Evolutionary conservation across 2,113 vertebrate genomes (phyloP).

Genomic region (Cnemophilus loriae): DNA sequence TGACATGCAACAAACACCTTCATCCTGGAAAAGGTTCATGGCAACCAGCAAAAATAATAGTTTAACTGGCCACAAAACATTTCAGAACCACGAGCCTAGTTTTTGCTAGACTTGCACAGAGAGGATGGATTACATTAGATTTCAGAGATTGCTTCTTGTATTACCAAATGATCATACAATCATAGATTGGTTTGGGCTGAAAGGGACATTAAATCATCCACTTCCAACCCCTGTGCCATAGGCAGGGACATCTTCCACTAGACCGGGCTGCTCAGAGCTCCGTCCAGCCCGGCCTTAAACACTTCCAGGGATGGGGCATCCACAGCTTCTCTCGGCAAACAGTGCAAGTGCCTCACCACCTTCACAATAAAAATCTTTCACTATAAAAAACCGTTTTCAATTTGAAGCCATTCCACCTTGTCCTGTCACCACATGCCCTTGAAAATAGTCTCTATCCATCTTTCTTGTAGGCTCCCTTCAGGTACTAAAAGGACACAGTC

Average conservation of each 20-base stretch:
- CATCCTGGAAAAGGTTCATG: background rate
- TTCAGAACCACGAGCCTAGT: accelerated
- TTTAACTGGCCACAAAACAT: background rate
- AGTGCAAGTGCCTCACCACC: background rate
- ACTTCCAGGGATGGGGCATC: background rate
- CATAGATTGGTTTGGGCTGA: background rate
- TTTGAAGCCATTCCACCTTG: background rate
- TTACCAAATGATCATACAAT: background rate
- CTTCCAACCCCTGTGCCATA: background rate
- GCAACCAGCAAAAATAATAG: background rate
- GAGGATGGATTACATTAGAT: background rate
- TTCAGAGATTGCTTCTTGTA: background rate
- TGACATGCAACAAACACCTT: background rate
- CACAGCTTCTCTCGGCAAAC: background rate
- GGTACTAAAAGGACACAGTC: background rate
- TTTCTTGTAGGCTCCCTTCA: background rate
- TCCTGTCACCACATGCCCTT: background rate
- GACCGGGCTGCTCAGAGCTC: background rate
- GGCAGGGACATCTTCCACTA: background rate
- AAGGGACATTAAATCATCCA: background rate
- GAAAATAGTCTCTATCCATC: background rate
- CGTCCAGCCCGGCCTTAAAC: background rate
- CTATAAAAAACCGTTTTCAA: too few relatives aligned
- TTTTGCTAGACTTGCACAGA: background rate
- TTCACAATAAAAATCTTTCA: background rate